Percentiles rank a stretch among this genome's conserved stretches.
These are phyloP conservation scores for Progne subis DNA, from an alignment of 2,113 vertebrate species.

Conservation along the genomic window DNA sequence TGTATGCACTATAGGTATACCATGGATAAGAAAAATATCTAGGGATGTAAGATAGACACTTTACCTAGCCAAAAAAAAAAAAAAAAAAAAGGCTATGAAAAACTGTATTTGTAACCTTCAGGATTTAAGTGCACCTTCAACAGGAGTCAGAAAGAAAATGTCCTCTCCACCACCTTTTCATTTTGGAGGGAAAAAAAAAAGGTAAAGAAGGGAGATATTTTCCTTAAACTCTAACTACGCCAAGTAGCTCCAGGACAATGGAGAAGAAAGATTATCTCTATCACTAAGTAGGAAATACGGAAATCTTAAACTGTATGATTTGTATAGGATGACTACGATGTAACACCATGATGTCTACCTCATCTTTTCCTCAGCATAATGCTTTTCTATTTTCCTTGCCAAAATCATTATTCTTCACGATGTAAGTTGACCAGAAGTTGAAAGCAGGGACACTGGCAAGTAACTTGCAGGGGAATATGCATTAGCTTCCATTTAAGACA, in stretches of 20 bases:
- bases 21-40: not conserved
- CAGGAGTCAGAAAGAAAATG: not conserved
- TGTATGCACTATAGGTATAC: not conserved
- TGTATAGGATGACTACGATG: not conserved
- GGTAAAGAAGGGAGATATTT: not conserved
- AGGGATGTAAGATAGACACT: not conserved
- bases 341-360: not conserved
- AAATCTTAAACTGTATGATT: not conserved
- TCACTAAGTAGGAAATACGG: not conserved
- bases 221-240: not conserved
- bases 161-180: not conserved
- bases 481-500: not conserved
- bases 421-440: not conserved
- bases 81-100: not conserved
- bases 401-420: constrained; percentile 19
- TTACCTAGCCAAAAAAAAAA: not conserved
- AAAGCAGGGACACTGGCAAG: not conserved
- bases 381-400: not conserved
- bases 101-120: not conserved
- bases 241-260: not conserved
- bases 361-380: not conserved
- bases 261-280: not conserved
- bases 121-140: not conserved
- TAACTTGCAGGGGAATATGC: not conserved
- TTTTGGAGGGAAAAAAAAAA: not conserved